Evolutionary conservation across 1,140 invertebrate genomes (phyloP), one percentile per base, ranked within the genome.

Genomic region (Magallana ariakensis): DNA sequence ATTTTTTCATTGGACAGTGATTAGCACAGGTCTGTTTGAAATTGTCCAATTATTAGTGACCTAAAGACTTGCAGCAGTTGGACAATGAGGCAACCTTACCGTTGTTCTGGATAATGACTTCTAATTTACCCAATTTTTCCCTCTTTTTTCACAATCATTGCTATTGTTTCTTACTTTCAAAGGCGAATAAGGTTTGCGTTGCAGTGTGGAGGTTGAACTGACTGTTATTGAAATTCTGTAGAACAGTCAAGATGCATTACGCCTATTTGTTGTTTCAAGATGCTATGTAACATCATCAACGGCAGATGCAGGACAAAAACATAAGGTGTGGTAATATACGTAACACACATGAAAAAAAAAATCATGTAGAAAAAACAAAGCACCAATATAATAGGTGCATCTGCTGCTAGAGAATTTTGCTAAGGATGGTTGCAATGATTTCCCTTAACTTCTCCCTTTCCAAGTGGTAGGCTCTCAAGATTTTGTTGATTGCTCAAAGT

Each of bases 1-100:
- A 75, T 75, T 26, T 75, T 75, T 26, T 75, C 22, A 75, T 75
- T 75, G 66, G 66, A 26, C 66, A 75, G 22, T 75, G 9, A 75
- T 75, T 75, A 75, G 22, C 66, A 75, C 66, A 75, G 22, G 66
- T 75, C 66, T 75, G 66, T 26, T 26, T 19, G 11, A 75, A 75
- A 75, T 75, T 75, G 66, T 26, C 66, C 66, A 75, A 75, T 75
- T 75, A 60, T n/a, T n/a, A 16, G 58, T 15, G 6, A 60, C 58
- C 58, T 16, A 6, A 16, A 33, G 22, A 75, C 22, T 26, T 26
- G 7, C 1, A 75, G 66, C 66, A 11, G 66, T 75, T 75, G 66
- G 66, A 75, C 33, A 26, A 13, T 13, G 26, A 26, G 13, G 22
- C 8, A 33, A 11, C 66, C 22, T 75, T 11, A 26, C 66, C 22